Conservation (phyloP, 2,888 invertebrate genomes). For the Folsomia manolachei region DNA sequence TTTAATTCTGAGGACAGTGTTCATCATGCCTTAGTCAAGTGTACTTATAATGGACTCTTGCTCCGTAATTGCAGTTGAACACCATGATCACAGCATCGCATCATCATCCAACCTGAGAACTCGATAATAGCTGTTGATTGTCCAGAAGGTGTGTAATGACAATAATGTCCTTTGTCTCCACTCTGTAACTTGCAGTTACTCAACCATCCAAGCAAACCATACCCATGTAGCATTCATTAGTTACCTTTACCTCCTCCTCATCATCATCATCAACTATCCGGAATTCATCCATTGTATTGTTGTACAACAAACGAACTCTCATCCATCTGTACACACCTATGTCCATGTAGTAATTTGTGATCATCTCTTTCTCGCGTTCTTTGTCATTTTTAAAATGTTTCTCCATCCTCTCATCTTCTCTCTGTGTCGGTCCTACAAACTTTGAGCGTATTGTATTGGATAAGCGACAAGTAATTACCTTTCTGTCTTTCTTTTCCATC, state of each 20-base stretch:
- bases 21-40: not conserved
- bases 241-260: slow-evolving; percentile 1
- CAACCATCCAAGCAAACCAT: slow-evolving; percentile 17
- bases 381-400: slow-evolving; percentile 19
- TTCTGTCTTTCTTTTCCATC: slow-evolving; percentile 12
- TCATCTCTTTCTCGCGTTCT: slow-evolving; percentile 10
- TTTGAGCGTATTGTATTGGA: slow-evolving; percentile 12
- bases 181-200: slow-evolving; percentile 11
- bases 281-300: not conserved
- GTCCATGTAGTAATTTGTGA: slow-evolving; percentile 5
- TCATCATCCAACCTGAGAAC: not conserved
- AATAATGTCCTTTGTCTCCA: slow-evolving; percentile 21
- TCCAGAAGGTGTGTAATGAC: slow-evolving; percentile 2
- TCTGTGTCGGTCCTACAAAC: too few relatives aligned
- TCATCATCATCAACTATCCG: slow-evolving; percentile 12
- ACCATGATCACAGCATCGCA: not conserved
- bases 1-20: not conserved
- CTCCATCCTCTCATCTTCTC: slow-evolving; percentile 12
- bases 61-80: not conserved
- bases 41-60: not conserved
- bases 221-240: not conserved
- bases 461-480: slow-evolving; percentile 25
- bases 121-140: slow-evolving; percentile 9
- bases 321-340: too few relatives aligned
- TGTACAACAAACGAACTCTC: not conserved